These are phyloP conservation scores for Macquaria ambigua DNA, from an alignment of 2,113 vertebrate species.

Conservation along the genomic window DNA sequence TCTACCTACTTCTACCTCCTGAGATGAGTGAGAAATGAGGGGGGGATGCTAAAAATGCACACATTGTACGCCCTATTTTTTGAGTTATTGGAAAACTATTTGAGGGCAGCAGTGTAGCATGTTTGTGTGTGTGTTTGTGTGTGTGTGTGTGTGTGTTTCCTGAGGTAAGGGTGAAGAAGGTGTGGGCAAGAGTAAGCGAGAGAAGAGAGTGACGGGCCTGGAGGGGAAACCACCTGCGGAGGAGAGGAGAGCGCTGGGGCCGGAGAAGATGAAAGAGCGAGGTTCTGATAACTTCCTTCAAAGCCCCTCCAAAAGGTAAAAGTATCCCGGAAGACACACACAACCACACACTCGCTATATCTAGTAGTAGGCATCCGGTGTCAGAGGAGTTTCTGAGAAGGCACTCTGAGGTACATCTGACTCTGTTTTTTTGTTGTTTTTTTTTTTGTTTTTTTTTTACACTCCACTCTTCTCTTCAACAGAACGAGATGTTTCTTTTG, in stretches of 20 bases:
- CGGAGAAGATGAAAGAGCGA: slow-evolving; percentile 65
- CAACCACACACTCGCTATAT: slow-evolving; percentile 59
- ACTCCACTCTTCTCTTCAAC: slow-evolving; percentile 29
- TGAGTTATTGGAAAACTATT: slow-evolving; percentile 51
- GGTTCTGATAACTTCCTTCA: slow-evolving; percentile 73
- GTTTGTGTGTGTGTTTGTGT: slow-evolving; percentile 25
- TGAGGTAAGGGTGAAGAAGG: slow-evolving; percentile 50
- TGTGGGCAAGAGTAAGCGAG: slow-evolving; percentile 54
- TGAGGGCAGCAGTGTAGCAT: slow-evolving; percentile 28
- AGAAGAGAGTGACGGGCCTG: slow-evolving; percentile 37
- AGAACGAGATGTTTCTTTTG: slow-evolving; percentile 57
- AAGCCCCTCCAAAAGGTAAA: slow-evolving; percentile 65
- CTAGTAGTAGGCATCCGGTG: slow-evolving; percentile 65
- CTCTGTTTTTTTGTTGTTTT: not conserved
- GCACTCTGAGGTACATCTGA: slow-evolving; percentile 37
- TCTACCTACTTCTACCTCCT: slow-evolving; percentile 42
- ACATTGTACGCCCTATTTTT: slow-evolving; percentile 23
- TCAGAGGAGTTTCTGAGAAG: slow-evolving; percentile 73
- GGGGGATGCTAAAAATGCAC: slow-evolving; percentile 24
- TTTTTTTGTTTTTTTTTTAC: slow-evolving; percentile 1
- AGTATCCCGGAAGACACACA: slow-evolving; percentile 72
- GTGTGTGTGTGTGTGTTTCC: slow-evolving; percentile 31
- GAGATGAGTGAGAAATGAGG: slow-evolving; percentile 48
- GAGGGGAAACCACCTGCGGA: slow-evolving; percentile 78
- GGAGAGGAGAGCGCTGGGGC: slow-evolving; percentile 63